These are phyloP conservation scores for Thamnophis sirtalis DNA, from an alignment of 2,113 vertebrate species.

Conservation along the genomic window DNA sequence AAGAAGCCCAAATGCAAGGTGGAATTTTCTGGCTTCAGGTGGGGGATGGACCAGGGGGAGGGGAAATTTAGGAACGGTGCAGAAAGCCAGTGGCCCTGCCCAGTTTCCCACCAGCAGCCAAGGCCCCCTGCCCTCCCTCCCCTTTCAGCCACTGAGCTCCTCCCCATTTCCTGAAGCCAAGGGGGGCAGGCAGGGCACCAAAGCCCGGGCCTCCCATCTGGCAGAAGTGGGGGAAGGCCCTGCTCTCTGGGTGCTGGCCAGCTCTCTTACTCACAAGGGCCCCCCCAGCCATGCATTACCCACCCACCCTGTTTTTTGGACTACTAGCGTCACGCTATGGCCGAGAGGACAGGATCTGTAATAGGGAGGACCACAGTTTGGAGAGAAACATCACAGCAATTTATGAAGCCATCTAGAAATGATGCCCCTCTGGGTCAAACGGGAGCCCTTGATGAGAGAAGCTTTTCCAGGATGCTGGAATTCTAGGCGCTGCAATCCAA, in stretches of 20 bases:
- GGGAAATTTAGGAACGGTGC: neutral
- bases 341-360: neutral
- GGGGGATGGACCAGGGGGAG: neutral
- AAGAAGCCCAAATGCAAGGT: neutral
- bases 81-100: neutral
- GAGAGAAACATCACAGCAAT: neutral
- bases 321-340: neutral
- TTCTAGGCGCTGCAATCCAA: neutral
- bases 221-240: neutral
- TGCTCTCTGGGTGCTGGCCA: neutral
- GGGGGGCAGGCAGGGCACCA: neutral
- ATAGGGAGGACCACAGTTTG: neutral
- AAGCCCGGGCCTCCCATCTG: neutral
- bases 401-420: neutral
- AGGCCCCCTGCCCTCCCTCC: neutral
- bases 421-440: rapidly evolving
- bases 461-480: neutral
- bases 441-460: neutral
- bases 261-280: neutral
- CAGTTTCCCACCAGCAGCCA: neutral
- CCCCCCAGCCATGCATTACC: neutral
- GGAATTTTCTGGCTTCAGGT: neutral
- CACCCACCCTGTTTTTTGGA: neutral
- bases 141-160: neutral
- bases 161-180: neutral